Base-by-base conservation (phyloP, 2,797 vertebrate species). In the Pelochelys cantorii region DNA sequence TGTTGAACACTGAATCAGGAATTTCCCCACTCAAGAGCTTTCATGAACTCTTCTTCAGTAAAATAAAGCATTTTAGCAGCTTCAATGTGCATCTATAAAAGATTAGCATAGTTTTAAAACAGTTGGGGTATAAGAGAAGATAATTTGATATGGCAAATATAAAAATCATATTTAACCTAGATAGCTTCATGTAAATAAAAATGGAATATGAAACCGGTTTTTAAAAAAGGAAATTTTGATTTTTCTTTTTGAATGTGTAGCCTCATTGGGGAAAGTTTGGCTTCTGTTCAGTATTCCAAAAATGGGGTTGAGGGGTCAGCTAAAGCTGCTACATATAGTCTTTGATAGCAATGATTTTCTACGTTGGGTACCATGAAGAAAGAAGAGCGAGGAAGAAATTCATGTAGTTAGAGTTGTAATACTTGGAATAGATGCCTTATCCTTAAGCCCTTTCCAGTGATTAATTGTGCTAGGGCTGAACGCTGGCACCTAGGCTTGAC, bases 11-110 rank as follows among this genome's bases (percentile, higher is more conserved):
- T 62, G 75, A 52, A 81, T 92, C 97, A 98, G 1, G 97, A 93
- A 90, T 98, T 98, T 89, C 98, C 98, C 99, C 99, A 99, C 91
- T 99, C 99, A 25, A 99, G 97, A 92, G 99, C 98, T 97, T 99
- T 99, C 98, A 99, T 98, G 95, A 99, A 99, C 96, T 99, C 99
- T 2, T 99, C 99, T 97, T 99, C 99, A 7, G 99, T 99, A 92
- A 99, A 99, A n/a, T 99, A 99, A 85, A 99, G 98, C 98, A 99
- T 98, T 98, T 98, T 99, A 54, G 99, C 99, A 93, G 99, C 99
- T 98, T 99, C 99, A 90, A 99, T 98, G 95, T 99, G 99, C 99
- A 99, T 99, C 99, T 99, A 93, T 29, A 81, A 81, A 27, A 62
- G 93, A 65, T 89, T 34, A 87, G 78, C 57, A 74, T 15, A 8